Percentiles rank a stretch among this genome's conserved stretches.
phyloP scores from a whole-genome alignment of 2,113 vertebrate genomes.

The Brevimyrus niger region DNA sequence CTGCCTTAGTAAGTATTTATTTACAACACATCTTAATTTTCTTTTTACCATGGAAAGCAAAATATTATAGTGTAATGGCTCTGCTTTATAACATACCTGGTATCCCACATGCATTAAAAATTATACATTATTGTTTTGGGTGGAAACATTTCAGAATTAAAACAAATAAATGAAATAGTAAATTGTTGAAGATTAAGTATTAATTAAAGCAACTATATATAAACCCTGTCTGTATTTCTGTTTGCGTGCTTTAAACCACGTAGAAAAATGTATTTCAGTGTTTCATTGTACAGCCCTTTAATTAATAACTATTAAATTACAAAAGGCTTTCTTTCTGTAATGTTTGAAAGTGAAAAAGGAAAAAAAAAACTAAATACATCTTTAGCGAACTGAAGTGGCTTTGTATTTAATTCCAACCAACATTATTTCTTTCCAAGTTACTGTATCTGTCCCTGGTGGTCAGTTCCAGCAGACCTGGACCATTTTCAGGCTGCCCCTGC shows the following conservation, averaged over 20 bases:
- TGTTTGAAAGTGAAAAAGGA: background rate
- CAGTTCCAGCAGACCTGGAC: slow-evolving; percentile 15
- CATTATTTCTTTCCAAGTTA: background rate
- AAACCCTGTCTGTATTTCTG: background rate
- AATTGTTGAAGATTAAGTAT: background rate
- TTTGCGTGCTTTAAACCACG: background rate
- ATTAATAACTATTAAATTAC: background rate
- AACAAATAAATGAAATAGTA: background rate
- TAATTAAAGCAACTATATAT: background rate
- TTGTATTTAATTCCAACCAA: slow-evolving; percentile 4
- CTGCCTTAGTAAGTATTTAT: background rate
- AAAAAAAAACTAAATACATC: background rate
- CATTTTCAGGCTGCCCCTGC: slow-evolving; percentile 19
- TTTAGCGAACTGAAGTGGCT: background rate
- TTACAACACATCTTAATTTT: background rate
- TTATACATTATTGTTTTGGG: background rate
- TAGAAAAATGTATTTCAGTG: background rate
- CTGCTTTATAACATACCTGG: background rate
- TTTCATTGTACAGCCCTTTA: background rate
- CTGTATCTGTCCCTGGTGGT: background rate
- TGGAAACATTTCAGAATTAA: background rate
- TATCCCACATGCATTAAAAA: background rate
- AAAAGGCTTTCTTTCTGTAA: background rate
- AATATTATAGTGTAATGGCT: background rate
- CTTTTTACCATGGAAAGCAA: background rate